phyloP scores from a whole-genome alignment of 2,888 invertebrate genomes.

The Tuta absoluta region DNA sequence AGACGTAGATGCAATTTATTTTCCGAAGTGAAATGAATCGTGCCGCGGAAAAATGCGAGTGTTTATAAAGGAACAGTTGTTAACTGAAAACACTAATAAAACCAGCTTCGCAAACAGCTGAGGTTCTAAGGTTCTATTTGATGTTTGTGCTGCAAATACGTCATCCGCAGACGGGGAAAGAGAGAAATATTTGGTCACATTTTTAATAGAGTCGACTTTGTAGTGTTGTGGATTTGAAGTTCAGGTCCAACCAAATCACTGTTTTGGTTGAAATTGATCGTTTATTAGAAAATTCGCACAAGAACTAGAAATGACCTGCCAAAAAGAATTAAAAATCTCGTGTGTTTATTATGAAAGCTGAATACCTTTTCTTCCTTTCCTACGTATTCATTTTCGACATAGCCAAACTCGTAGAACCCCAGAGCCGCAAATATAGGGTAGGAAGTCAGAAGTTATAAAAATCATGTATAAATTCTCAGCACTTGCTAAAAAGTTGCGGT shows the following conservation, averaged over 20 bases:
- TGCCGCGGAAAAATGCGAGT: not conserved
- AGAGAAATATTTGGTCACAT: slow-evolving; percentile 20
- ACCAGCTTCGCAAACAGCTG: slow-evolving; percentile 37
- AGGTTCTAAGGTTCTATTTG: slow-evolving; percentile 34
- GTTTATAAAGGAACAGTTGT: slow-evolving; percentile 29
- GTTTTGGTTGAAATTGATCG: no score
- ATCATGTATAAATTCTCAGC: not conserved
- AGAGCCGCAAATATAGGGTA: no score
- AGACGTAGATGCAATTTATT: slow-evolving; percentile 12
- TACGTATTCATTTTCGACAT: no score
- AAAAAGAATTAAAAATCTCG: no score
- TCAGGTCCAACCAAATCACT: not conserved
- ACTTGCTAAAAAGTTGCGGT: not conserved
- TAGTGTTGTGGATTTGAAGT: not conserved
- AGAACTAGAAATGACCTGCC: no score
- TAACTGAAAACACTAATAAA: slow-evolving; percentile 41
- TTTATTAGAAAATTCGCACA: no score
- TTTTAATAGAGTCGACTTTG: slow-evolving; percentile 13
- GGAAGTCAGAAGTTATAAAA: not conserved
- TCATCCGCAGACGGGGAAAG: slow-evolving; percentile 20
- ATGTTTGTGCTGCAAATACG: slow-evolving; percentile 32
- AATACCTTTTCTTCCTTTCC: no score
- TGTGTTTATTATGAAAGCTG: no score
- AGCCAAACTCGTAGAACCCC: no score
- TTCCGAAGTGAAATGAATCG: slow-evolving; percentile 1